Percentiles rank a stretch among this genome's conserved stretches.
These are phyloP conservation scores for Chrysopa pallens DNA, from an alignment of 1,140 invertebrate genomes.

Conservation along the genomic window DNA sequence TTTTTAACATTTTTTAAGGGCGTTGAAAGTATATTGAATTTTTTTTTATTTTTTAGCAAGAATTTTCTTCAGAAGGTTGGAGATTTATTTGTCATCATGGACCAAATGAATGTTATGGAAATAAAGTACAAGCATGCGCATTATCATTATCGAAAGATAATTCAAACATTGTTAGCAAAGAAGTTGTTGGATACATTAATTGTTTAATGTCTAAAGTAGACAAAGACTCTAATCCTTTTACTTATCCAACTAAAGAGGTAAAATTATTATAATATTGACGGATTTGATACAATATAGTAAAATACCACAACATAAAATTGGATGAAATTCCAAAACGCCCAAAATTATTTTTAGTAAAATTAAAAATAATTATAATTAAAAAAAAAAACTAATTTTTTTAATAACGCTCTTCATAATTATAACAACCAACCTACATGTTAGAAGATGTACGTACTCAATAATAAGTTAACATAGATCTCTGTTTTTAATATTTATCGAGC, in stretches of 20 bases:
- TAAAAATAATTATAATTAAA: no score
- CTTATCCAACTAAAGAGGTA: conserved; percentile 17
- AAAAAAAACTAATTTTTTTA: no score
- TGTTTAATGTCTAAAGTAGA: conserved; percentile 27
- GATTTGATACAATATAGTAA: no score
- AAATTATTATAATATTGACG: neutral
- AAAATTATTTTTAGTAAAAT: no score
- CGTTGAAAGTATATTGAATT: neutral
- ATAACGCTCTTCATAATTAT: no score
- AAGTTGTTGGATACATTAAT: conserved; percentile 25
- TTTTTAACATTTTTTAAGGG: neutral
- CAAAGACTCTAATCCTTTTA: conserved; percentile 20
- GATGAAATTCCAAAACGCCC: no score
- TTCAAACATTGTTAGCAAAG: conserved; percentile 16
- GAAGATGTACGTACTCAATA: no score
- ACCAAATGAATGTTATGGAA: conserved; percentile 52
- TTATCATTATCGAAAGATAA: conserved; percentile 27
- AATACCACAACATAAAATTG: no score
- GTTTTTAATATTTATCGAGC: no score
- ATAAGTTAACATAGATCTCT: no score
- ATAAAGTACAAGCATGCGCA: conserved; percentile 49
- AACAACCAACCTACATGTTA: no score
- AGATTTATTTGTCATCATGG: conserved; percentile 59
- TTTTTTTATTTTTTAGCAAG: conserved; percentile 15
- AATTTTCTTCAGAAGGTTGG: conserved; percentile 16